Conservation (phyloP, 1,140 invertebrate genomes). For the Capitella teleta region DNA sequence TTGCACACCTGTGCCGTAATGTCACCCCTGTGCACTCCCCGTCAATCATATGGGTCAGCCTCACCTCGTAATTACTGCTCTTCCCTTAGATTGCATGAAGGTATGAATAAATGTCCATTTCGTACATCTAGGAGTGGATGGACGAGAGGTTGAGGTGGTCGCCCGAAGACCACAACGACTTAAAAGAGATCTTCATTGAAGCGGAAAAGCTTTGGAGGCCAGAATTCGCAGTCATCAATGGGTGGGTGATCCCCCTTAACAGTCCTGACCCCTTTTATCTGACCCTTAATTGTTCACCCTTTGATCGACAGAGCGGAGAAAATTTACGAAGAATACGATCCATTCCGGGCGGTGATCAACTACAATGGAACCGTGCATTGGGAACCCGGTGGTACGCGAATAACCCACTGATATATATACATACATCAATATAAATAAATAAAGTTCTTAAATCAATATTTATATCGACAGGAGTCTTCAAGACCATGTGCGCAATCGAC, state of each 20-base stretch:
- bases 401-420: conserved; percentile 28
- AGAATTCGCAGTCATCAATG: conserved; percentile 15
- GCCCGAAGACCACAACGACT: conserved; percentile 3
- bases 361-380: conserved; percentile 3
- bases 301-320: conserved; percentile 4
- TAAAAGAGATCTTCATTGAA: conserved; percentile 12
- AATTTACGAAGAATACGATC: conserved; percentile 1
- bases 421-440: no score
- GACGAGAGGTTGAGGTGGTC: conserved; percentile 13
- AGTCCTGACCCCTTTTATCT: no score
- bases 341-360: conserved; percentile 3
- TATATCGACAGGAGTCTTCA: conserved; percentile 15
- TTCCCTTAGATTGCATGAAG: no score
- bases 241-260: no score
- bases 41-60: no score
- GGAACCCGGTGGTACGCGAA: conserved; percentile 7
- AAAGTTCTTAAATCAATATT: no score
- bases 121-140: conserved; percentile 14
- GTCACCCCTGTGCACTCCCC: no score
- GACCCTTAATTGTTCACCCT: no score
- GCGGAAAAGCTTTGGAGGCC: conserved; percentile 10
- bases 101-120: no score
- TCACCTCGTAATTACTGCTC: no score
- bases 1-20: no score
- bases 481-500: conserved; percentile 14